Percentiles rank a stretch among this genome's conserved stretches.
Conservation (phyloP, 2,113 vertebrate genomes). For the Vicugna pacos region DNA sequence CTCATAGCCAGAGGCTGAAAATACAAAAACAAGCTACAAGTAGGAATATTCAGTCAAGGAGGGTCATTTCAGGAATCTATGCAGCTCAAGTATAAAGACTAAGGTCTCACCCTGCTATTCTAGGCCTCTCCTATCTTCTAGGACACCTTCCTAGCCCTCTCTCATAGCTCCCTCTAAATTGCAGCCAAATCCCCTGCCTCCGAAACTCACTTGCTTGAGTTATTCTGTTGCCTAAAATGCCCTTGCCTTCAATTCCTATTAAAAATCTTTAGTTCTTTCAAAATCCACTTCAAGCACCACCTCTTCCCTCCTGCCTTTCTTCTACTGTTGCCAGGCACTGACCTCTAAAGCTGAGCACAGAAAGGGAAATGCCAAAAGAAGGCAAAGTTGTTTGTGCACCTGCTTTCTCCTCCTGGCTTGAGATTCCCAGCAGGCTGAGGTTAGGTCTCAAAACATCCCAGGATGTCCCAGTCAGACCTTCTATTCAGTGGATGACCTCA, state of each 20-base stretch:
- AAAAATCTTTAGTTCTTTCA: constrained; percentile 50
- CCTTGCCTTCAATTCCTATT: background rate
- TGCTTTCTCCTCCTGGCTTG: background rate
- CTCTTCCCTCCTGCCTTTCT: background rate
- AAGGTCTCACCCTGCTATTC: background rate
- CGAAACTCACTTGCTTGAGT: background rate
- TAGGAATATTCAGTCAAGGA: background rate
- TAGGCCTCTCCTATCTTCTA: background rate
- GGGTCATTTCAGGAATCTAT: background rate
- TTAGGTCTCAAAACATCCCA: background rate
- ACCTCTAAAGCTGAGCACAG: constrained; percentile 41
- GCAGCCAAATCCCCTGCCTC: background rate
- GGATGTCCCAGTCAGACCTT: background rate
- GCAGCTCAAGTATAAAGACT: background rate
- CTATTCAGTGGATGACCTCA: background rate
- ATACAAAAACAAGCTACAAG: background rate
- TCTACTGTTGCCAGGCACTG: background rate
- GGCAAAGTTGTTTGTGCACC: background rate
- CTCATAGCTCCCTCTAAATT: background rate
- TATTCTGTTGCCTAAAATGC: background rate
- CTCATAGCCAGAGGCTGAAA: background rate
- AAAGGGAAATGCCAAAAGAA: background rate
- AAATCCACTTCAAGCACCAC: background rate
- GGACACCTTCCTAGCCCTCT: background rate
- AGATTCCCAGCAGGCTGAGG: background rate